A percentile compares a stretch with the other conserved stretches of the same genome.
Conservation (phyloP, 1,140 invertebrate species). For the Drosophila seguyi region DNA sequence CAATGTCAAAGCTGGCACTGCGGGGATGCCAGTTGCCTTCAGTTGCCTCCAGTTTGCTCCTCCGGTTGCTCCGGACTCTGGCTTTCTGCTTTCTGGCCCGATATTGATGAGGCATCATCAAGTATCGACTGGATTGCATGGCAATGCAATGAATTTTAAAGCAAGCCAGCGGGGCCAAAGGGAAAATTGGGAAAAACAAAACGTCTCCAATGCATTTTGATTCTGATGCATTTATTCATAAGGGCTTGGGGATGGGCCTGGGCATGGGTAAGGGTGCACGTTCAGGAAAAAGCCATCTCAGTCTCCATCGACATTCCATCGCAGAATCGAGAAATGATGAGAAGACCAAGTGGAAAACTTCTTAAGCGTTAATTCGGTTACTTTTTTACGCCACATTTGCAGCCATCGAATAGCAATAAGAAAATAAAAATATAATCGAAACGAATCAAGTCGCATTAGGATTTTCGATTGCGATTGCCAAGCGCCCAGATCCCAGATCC, state of each 20-base stretch:
- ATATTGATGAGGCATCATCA: constrained; percentile 74
- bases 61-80: not conserved
- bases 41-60: constrained; percentile 24
- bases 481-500: constrained; percentile 15
- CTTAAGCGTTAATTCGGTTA: constrained; percentile 57
- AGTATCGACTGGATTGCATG: constrained; percentile 62
- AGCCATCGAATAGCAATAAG: constrained; percentile 49
- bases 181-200: constrained; percentile 32
- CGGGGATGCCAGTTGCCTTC: constrained; percentile 21
- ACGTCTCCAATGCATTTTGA: constrained; percentile 48
- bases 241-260: not conserved
- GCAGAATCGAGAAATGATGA: constrained; percentile 16
- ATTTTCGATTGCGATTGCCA: constrained; percentile 33
- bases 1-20: constrained; percentile 53
- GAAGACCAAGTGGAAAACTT: constrained; percentile 24
- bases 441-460: constrained; percentile 51
- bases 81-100: constrained; percentile 42
- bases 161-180: constrained; percentile 27
- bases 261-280: not conserved
- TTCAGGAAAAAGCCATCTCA: constrained; percentile 2
- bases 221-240: constrained; percentile 61
- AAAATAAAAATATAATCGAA: constrained; percentile 65
- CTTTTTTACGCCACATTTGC: constrained; percentile 55
- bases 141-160: constrained; percentile 70
- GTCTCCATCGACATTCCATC: not conserved